These are phyloP conservation scores for Ethmia dodecea DNA, from an alignment of 2,888 invertebrate genomes.

Conservation along the genomic window DNA sequence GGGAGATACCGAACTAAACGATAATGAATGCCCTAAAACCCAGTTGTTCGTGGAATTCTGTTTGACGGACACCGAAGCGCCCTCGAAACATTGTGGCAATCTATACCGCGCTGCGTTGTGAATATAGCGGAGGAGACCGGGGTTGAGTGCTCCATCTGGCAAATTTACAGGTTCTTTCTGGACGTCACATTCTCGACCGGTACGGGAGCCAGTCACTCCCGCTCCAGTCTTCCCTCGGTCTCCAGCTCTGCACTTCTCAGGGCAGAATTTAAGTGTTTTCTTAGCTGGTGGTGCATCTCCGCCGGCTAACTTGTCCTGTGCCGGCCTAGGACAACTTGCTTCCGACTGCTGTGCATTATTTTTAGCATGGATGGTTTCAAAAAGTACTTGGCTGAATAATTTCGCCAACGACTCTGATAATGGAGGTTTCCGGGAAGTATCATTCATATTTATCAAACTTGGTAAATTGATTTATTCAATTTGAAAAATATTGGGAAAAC, in stretches of 20 bases:
- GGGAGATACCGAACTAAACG: conserved; percentile 68
- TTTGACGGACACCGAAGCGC: conserved; percentile 56
- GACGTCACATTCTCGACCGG: conserved; percentile 49
- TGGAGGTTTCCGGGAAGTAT: conserved; percentile 22
- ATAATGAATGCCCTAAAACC: conserved; percentile 58
- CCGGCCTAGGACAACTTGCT: conserved; percentile 28
- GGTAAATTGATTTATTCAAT: no score
- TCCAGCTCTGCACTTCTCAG: conserved; percentile 20
- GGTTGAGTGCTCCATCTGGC: conserved; percentile 47
- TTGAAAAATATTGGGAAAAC: no score
- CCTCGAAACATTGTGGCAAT: conserved; percentile 69
- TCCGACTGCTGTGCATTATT: conserved; percentile 30
- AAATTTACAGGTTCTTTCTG: conserved; percentile 35
- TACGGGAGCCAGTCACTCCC: conserved; percentile 61
- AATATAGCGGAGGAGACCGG: conserved; percentile 60
- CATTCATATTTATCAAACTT: conserved; percentile 10
- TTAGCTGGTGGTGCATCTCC: conserved; percentile 29
- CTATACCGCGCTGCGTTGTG: conserved; percentile 63
- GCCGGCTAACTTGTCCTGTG: conserved; percentile 18
- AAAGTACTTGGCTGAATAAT: conserved; percentile 43
- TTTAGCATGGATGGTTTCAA: conserved; percentile 54
- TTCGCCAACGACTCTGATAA: conserved; percentile 35
- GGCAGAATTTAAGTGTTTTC: conserved; percentile 12
- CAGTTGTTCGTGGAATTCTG: conserved; percentile 51
- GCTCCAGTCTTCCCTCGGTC: conserved; percentile 68